Percentiles rank a stretch among this genome's conserved stretches.
These are phyloP conservation scores for Silurus asotus DNA, from an alignment of 2,113 vertebrate genomes.

Conservation along the genomic window DNA sequence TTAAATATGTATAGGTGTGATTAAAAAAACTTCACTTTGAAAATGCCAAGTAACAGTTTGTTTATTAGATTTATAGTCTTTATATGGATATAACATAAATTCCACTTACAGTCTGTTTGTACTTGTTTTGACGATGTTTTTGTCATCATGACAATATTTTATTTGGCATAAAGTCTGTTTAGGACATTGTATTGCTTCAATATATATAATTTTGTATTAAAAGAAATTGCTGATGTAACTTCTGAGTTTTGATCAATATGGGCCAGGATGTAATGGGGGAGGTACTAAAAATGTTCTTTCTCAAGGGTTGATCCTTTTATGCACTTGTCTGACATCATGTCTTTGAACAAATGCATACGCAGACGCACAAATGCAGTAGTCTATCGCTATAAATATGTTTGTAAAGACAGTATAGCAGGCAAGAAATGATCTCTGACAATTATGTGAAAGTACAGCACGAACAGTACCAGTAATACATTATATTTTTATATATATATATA, in stretches of 20 bases:
- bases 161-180: background rate
- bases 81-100: background rate
- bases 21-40: background rate
- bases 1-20: background rate
- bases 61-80: conserved; percentile 8
- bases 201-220: background rate
- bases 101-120: background rate
- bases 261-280: background rate
- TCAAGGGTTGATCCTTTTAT: conserved; percentile 33
- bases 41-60: background rate
- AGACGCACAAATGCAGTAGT: conserved; percentile 3
- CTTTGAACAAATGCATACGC: conserved; percentile 39
- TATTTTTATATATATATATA: background rate
- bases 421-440: background rate
- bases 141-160: background rate
- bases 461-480: background rate
- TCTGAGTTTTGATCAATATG: conserved; percentile 11
- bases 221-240: background rate
- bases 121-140: background rate
- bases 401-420: background rate
- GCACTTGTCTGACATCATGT: conserved; percentile 38
- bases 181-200: background rate
- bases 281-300: conserved; percentile 12
- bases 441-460: background rate
- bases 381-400: background rate